These are phyloP conservation scores for Callionymus lyra DNA, from an alignment of 2,113 vertebrate species.

Conservation along the genomic window DNA sequence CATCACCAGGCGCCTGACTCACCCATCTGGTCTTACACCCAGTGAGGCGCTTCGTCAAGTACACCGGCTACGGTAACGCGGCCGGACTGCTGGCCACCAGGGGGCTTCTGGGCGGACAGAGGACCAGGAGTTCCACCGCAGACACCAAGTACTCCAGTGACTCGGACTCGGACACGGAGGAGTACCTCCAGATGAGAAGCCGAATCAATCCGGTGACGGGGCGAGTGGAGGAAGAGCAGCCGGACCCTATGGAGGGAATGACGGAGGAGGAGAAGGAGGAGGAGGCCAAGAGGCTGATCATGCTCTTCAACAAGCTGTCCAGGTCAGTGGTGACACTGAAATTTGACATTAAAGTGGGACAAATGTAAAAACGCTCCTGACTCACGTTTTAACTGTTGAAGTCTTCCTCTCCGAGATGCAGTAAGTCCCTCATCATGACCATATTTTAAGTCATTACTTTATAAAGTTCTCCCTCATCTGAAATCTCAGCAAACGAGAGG, in stretches of 20 bases:
- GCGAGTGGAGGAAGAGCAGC: constrained; percentile 64
- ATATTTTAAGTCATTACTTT: too few species aligned
- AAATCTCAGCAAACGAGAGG: too few species aligned
- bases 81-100: constrained; percentile 70
- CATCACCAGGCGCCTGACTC: too few species aligned
- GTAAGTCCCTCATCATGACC: too few species aligned
- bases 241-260: constrained; percentile 73
- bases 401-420: too few species aligned
- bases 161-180: constrained; percentile 74
- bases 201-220: constrained; percentile 72
- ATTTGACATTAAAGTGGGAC: too few species aligned
- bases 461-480: too few species aligned
- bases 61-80: constrained; percentile 75
- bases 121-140: neutral
- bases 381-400: too few species aligned
- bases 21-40: constrained; percentile 3
- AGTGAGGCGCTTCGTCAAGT: constrained; percentile 75
- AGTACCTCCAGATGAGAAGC: constrained; percentile 64
- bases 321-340: constrained; percentile 26
- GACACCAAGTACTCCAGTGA: constrained; percentile 64
- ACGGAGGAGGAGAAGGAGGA: constrained; percentile 73
- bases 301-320: constrained; percentile 66
- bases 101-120: constrained; percentile 57
- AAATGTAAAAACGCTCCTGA: too few species aligned
- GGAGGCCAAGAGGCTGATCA: constrained; percentile 65